These are phyloP conservation scores for Drosophila pallidifrons DNA, from an alignment of 1,140 invertebrate genomes.

Conservation along the genomic window DNA sequence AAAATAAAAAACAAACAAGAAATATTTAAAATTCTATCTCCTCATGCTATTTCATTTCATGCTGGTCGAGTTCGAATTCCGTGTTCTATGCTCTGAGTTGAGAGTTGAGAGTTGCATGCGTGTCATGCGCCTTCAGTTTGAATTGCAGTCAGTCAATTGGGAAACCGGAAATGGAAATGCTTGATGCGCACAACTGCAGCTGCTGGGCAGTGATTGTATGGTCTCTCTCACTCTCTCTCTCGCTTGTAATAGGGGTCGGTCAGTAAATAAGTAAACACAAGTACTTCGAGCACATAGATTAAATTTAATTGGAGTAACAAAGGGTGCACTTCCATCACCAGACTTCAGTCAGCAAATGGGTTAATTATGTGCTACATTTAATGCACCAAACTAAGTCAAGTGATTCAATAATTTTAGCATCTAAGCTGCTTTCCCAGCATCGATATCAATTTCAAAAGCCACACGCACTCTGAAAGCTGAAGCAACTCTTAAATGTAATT, in stretches of 20 bases:
- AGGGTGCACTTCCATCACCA: slow-evolving; percentile 23
- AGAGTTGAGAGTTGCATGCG: not conserved
- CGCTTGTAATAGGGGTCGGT: slow-evolving; percentile 53
- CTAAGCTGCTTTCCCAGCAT: too few relatives aligned
- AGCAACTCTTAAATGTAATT: slow-evolving; percentile 62
- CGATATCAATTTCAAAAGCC: slow-evolving; percentile 4
- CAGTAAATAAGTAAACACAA: slow-evolving; percentile 39
- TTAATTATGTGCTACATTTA: not conserved
- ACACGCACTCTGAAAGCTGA: not conserved
- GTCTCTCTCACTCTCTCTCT: slow-evolving; percentile 37
- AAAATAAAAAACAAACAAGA: slow-evolving; percentile 47
- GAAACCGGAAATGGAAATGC: slow-evolving; percentile 63
- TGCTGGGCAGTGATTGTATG: slow-evolving; percentile 55
- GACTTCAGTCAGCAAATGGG: not conserved
- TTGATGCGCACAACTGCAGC: slow-evolving; percentile 30
- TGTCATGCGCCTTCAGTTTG: not conserved
- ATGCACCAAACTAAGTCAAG: too few relatives aligned
- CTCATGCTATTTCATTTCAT: slow-evolving; percentile 54
- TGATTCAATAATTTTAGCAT: too few relatives aligned
- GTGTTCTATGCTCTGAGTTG: not conserved
- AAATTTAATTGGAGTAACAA: slow-evolving; percentile 63
- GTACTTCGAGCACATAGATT: slow-evolving; percentile 17
- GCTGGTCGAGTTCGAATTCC: not conserved
- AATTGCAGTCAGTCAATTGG: slow-evolving; percentile 54
- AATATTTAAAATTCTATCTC: slow-evolving; percentile 45